Evolutionary conservation across 2,113 vertebrate species (phyloP).

Genomic region (Alethe diademata): DNA sequence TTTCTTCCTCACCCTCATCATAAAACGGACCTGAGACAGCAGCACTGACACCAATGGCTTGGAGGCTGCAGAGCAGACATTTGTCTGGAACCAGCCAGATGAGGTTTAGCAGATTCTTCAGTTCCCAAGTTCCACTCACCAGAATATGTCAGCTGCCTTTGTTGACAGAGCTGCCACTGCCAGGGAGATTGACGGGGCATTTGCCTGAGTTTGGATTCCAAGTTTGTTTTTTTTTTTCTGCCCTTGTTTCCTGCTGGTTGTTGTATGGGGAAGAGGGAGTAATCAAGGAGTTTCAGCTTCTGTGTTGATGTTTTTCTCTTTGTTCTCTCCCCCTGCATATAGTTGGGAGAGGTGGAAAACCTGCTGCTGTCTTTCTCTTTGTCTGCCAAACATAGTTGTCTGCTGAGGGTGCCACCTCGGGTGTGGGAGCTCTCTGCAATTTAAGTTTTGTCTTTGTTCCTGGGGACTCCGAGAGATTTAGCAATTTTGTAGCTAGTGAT

Average conservation of each 20-base stretch:
- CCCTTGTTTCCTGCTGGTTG: not conserved
- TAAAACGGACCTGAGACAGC: not conserved
- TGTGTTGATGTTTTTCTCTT: not conserved
- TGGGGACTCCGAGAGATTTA: not conserved
- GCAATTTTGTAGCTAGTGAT: not conserved
- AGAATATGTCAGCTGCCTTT: not conserved
- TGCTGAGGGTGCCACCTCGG: rapidly evolving
- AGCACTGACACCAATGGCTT: not conserved
- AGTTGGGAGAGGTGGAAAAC: not conserved
- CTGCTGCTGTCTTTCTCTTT: not conserved
- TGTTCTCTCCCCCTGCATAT: not conserved
- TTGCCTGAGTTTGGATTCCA: not conserved
- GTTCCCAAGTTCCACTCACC: not conserved
- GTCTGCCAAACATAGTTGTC: not conserved
- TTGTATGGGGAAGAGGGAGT: not conserved
- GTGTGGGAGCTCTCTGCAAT: not conserved
- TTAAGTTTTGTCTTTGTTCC: not conserved
- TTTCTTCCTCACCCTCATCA: rapidly evolving
- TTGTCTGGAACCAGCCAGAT: not conserved
- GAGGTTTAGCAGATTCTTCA: not conserved
- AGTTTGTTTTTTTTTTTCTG: not conserved
- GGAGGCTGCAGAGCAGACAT: not conserved
- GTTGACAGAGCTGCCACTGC: not conserved
- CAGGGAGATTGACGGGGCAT: not conserved
- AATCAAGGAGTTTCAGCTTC: not conserved